Base-by-base conservation (phyloP, 2,113 vertebrate species). In the Meriones unguiculatus region DNA sequence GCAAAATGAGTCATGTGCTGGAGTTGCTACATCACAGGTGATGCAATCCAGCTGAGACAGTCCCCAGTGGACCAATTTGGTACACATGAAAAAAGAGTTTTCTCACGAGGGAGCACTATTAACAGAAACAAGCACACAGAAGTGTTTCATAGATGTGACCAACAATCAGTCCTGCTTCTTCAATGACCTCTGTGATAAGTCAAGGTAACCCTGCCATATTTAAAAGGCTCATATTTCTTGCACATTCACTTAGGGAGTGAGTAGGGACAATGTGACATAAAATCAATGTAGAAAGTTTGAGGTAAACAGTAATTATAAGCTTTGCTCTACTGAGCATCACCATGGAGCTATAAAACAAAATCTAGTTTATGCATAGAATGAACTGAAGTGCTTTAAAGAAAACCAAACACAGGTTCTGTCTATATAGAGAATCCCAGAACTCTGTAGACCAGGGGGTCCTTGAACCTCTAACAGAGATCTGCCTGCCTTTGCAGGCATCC, bases 91-190 rank as follows among this genome's bases (percentile, higher is more conserved):
- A 77, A 89, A 75, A 77, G 54, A 0, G n/a, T 94, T 92, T 95
- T 90, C 97, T 93, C 97, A 50, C 54, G 93, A 97, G 97, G 50
- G 62, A 91, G 70, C 17, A 46, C 62, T 88, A 77, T 70, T 96
- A 94, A 67, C 80, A 91, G 95, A 93, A 91, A 96, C 90, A 95
- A 70, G 6, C 12, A 41, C 11, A 50, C 7, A 77, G 69, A 96
- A 72, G 57, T 30, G 2, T 62, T 62, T 80, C 76, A 92, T 81
- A 57, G 46, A 77, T 8, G 32, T 17, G 30, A 93, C 41, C 20
- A 54, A 86, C 69, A 69, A 50, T 59, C 67, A 12, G 46, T 50
- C 0, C 38, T 77, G 12, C 50, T 87, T 84, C 38, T 38, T 67
- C 7, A 32, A 80, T 7, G 84, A 50, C 82, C 52, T 89, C 84